Evolutionary conservation across 2,113 vertebrate species (phyloP), one percentile per base, ranked within the genome.

Genomic region (Pseudopodoces humilis): DNA sequence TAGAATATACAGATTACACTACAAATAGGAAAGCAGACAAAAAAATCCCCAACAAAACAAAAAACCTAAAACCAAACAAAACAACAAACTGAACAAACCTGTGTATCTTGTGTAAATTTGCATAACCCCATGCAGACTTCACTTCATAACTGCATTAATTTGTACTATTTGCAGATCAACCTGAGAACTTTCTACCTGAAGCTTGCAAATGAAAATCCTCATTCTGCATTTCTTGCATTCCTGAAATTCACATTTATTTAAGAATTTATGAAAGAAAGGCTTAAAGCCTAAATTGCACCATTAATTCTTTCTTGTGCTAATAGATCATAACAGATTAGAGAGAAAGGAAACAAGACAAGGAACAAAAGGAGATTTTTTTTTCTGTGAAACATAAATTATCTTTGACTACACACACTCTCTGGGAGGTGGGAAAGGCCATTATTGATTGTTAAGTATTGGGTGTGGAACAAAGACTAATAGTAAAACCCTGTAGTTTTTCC

Each of bases 251-350:
- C 28, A 80, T 70, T 86, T 43, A 74, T 55, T 86, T 67, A 85
- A 74, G 35, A 85, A 91, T 80, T 92, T 67, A 92, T 74, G 33
- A 77, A 91, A 95, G 44, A 33, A 68, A 93, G 19, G 6, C 39
- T 65, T 47, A 83, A 89, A 79, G 23, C 6, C 31, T 88, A 83
- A 93, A 92, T 81, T 83, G 75, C 76, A 77, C 52, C 31, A 49
- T 83, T 90, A 41, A 80, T 90, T 96, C 37, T 87, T 16, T 58
- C 63, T 63, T 74, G 33, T 56, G 20, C 35, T 77, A 93, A 91
- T 49, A 92, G n/a, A 83, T 91, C 75, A 52, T 55, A 70, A 52
- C 4, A 77, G 50, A 86, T 65, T 75, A 70, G 33, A 23, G 22
- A 43, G 27, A 47, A 72, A 77, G 35, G 33, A 87, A 75, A 33